These are phyloP conservation scores for Brachionus angularis DNA, from an alignment of 1,140 invertebrate genomes.

Conservation along the genomic window DNA sequence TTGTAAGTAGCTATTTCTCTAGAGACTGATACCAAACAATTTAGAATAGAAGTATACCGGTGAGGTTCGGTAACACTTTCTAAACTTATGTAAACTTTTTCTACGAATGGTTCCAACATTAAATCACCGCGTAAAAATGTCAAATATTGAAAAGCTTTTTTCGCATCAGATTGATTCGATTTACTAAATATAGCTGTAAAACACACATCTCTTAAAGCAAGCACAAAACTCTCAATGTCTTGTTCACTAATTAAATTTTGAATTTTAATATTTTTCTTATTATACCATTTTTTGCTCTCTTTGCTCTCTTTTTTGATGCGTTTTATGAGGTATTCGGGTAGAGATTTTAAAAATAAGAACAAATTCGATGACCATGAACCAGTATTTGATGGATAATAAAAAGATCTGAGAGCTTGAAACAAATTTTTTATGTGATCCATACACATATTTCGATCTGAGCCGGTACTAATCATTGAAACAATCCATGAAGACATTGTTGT, in stretches of 20 bases:
- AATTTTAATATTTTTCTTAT: slow-evolving; percentile 56
- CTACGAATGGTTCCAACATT: slow-evolving; percentile 75
- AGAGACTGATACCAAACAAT: slow-evolving; percentile 68
- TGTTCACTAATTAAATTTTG: slow-evolving; percentile 70
- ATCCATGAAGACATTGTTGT: slow-evolving; percentile 68
- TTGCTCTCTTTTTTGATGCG: slow-evolving; percentile 59
- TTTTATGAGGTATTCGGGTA: slow-evolving; percentile 61
- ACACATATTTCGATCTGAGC: slow-evolving; percentile 56
- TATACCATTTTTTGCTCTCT: slow-evolving; percentile 43
- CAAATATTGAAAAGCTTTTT: slow-evolving; percentile 69
- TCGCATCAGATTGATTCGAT: slow-evolving; percentile 65
- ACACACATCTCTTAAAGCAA: slow-evolving; percentile 66
- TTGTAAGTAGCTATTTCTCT: slow-evolving; percentile 62
- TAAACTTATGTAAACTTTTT: slow-evolving; percentile 66
- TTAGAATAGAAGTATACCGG: slow-evolving; percentile 72
- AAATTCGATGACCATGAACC: slow-evolving; percentile 68
- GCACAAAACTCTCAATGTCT: slow-evolving; percentile 78
- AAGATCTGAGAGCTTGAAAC: slow-evolving; percentile 77
- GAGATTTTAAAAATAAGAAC: slow-evolving; percentile 50
- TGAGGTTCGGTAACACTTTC: slow-evolving; percentile 82
- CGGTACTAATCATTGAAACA: slow-evolving; percentile 62
- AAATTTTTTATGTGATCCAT: slow-evolving; percentile 74
- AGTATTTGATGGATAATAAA: slow-evolving; percentile 80
- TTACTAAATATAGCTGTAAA: slow-evolving; percentile 74
- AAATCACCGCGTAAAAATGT: slow-evolving; percentile 73